Evolutionary conservation across 2,888 invertebrate genomes (phyloP).

Genomic region (Crocallis elinguaria): DNA sequence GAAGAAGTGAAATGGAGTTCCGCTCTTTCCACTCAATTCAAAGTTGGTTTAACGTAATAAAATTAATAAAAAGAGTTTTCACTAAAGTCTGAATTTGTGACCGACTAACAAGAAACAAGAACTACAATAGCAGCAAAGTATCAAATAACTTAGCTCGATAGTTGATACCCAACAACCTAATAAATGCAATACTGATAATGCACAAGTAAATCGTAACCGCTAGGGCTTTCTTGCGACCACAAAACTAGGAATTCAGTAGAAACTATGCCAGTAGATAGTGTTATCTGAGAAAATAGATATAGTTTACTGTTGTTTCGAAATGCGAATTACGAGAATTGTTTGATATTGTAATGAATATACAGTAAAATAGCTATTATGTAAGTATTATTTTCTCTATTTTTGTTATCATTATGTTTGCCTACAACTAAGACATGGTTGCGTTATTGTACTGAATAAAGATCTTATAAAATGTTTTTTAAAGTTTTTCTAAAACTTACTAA

Average conservation of each 20-base stretch:
- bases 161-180: constrained; percentile 18
- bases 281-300: constrained; percentile 23
- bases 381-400: no score
- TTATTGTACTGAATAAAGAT: no score
- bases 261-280: constrained; percentile 24
- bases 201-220: constrained; percentile 25
- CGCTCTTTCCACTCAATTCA: no score
- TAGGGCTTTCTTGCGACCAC: constrained; percentile 31
- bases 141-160: constrained; percentile 19
- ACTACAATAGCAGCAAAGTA: constrained; percentile 7
- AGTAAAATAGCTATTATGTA: no score
- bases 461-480: no score
- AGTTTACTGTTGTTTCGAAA: constrained; percentile 17
- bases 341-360: background rate
- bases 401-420: no score
- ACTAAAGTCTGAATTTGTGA: background rate
- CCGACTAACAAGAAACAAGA: background rate
- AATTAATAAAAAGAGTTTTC: no score
- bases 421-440: no score
- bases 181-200: constrained; percentile 24
- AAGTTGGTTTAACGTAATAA: no score
- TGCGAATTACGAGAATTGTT: background rate
- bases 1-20: no score
- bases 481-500: no score
- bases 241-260: constrained; percentile 27